Conservation (phyloP, 2,888 invertebrate genomes). For the Lutraria lutraria region DNA sequence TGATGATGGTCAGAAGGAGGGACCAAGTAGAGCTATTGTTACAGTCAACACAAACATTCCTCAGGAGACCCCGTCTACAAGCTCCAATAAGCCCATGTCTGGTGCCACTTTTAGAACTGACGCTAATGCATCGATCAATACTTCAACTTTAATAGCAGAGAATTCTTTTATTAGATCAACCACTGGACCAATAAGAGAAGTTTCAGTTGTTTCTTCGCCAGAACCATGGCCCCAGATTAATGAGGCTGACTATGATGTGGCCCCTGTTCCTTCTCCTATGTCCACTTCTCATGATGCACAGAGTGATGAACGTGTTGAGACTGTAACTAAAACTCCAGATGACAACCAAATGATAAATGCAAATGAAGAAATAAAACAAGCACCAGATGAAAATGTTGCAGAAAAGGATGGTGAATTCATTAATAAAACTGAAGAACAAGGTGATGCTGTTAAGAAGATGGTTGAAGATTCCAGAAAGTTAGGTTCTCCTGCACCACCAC, state of each 20-base stretch:
- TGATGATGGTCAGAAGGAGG: slow-evolving; percentile 49
- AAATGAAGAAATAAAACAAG: slow-evolving; percentile 10
- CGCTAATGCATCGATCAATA: slow-evolving; percentile 66
- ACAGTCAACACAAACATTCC: slow-evolving; percentile 56
- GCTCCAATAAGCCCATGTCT: slow-evolving; percentile 54
- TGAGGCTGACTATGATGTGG: slow-evolving; percentile 75
- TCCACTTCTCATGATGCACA: slow-evolving; percentile 45
- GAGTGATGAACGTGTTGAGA: slow-evolving; percentile 5
- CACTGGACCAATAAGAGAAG: slow-evolving; percentile 58
- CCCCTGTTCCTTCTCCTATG: slow-evolving; percentile 67
- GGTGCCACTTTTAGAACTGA: slow-evolving; percentile 64
- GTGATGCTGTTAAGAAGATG: slow-evolving; percentile 58
- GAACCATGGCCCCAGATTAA: slow-evolving; percentile 81
- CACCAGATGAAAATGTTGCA: slow-evolving; percentile 47
- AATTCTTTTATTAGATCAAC: slow-evolving; percentile 56
- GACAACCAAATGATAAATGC: slow-evolving; percentile 51
- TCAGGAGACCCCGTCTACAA: slow-evolving; percentile 55
- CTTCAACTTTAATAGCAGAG: slow-evolving; percentile 53
- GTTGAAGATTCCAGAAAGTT: slow-evolving; percentile 69
- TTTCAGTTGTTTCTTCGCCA: slow-evolving; percentile 72
- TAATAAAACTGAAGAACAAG: slow-evolving; percentile 52
- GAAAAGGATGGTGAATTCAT: slow-evolving; percentile 54
- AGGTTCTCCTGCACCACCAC: slow-evolving; percentile 82
- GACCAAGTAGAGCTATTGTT: slow-evolving; percentile 55
- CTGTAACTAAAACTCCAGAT: slow-evolving; percentile 14